phyloP scores from a whole-genome alignment of 2,797 vertebrate genomes.

The Cyclura pinguis region DNA sequence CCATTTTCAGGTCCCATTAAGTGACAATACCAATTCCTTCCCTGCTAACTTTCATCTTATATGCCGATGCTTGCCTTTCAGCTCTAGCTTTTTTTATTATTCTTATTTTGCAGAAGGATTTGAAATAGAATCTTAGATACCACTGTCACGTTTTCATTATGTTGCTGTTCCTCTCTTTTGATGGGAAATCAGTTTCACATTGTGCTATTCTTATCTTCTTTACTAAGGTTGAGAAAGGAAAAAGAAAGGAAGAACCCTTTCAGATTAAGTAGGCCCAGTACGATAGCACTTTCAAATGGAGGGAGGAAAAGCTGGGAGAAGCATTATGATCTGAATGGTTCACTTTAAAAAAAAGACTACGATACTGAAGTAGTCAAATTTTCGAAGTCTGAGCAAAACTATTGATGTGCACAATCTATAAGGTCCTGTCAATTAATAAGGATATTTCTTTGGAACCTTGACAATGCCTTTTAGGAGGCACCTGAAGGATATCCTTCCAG shows the following conservation, averaged over 20 bases:
- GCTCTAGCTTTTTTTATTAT: conserved; percentile 53
- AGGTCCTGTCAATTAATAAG: conserved; percentile 67
- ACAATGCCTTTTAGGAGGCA: conserved; percentile 64
- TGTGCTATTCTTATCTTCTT: conserved; percentile 69
- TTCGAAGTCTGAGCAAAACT: conserved; percentile 66
- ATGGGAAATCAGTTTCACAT: conserved; percentile 72
- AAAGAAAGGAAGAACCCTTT: conserved; percentile 67
- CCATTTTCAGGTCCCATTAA: conserved; percentile 63
- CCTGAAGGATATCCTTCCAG: conserved; percentile 50
- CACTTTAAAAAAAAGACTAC: conserved; percentile 64
- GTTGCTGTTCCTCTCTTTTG: conserved; percentile 63
- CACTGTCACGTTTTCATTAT: conserved; percentile 60
- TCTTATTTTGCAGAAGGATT: conserved; percentile 63
- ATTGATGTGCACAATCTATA: conserved; percentile 72
- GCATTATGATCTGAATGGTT: conserved; percentile 66
- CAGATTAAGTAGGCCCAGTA: conserved; percentile 64
- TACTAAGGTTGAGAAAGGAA: conserved; percentile 65
- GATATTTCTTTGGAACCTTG: conserved; percentile 67
- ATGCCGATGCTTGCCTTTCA: conserved; percentile 63
- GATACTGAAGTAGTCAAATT: conserved; percentile 60
- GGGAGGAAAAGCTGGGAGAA: conserved; percentile 24
- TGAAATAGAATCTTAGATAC: conserved; percentile 64
- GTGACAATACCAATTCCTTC: conserved; percentile 64
- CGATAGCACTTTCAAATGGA: conserved; percentile 57
- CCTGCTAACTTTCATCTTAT: conserved; percentile 61